Base-by-base conservation (phyloP, 2,888 invertebrate genomes). In the Euzetes globulus region DNA sequence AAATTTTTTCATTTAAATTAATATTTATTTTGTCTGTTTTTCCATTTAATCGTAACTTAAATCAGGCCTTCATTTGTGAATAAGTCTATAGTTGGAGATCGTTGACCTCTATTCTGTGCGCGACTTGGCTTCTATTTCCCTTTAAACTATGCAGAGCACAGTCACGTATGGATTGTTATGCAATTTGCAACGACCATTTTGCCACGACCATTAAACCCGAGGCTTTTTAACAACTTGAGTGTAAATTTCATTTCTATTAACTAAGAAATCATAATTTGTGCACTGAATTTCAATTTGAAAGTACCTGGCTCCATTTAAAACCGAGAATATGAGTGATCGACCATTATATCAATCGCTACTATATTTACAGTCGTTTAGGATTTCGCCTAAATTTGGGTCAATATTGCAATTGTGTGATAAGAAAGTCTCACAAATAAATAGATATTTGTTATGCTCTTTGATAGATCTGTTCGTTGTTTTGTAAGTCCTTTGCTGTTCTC, bases 361-460 rank as follows among this genome's bases (percentile, higher is more conserved):
- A 58, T 47, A 17, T 58, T 58, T 58, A 58, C 58, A 25, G 58
- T 7, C 4, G 58, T 58, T 58, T 58, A n/a, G 58, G 6, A 11
- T 58, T 47, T 58, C 5, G 9, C 9, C 27, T 58, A 58, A 58
- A 63, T 63, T 55, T 63, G 29, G 63, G 63, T 63, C 63, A 63
- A 63, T 63, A 63, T 63, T 63, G 19, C 11, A 13, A 29, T 27
- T 63, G 27, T 29, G 29, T 29, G 33, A 1, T 15, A 63, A 29
- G 63, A 11, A 19, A 22, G 33, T 7, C 22, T 9, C n/a, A 9
- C 15, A 29, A 33, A 19, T 29, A 13, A 63, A 29, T 29, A 29
- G 63, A 27, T 63, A 29, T 63, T 33, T 55, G 25, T 55, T 55
- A 25, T 55, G 25, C 25, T 63, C 15, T 63, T 63, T 63, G 9